phyloP scores from a whole-genome alignment of 2,113 vertebrate genomes.

The Astatoreochromis straeleni region DNA sequence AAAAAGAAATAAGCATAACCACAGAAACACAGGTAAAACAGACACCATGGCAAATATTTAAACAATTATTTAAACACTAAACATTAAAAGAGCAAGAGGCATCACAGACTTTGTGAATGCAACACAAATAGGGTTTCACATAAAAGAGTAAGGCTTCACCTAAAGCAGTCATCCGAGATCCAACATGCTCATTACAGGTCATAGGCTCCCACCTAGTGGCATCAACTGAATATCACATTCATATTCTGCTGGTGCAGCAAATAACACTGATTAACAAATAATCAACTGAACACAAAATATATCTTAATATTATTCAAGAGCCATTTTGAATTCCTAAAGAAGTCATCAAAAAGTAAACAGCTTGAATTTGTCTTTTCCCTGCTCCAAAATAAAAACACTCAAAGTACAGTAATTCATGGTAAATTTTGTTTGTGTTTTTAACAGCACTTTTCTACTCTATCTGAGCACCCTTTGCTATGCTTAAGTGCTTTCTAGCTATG shows the following conservation, averaged over 20 bases:
- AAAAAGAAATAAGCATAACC: neutral
- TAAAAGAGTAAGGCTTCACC: neutral
- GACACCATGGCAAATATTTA: neutral
- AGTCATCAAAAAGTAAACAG: neutral
- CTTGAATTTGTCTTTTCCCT: neutral
- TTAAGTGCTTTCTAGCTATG: neutral
- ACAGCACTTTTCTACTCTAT: neutral
- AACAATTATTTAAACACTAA: neutral
- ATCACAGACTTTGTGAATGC: neutral
- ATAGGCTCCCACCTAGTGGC: neutral
- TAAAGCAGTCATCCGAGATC: neutral
- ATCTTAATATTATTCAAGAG: neutral
- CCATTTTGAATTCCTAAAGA: neutral
- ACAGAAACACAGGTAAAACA: fast-evolving
- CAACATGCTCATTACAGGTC: neutral
- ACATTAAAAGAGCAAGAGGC: neutral
- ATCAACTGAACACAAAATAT: neutral
- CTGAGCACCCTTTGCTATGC: fast-evolving
- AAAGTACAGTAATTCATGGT: neutral
- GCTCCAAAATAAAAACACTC: neutral
- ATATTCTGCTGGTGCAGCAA: neutral
- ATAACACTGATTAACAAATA: neutral
- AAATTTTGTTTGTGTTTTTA: neutral
- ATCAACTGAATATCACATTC: neutral
- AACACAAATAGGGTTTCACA: neutral